These are phyloP conservation scores for Neoitamus cyanurus DNA, from an alignment of 2,888 invertebrate species.

Conservation along the genomic window DNA sequence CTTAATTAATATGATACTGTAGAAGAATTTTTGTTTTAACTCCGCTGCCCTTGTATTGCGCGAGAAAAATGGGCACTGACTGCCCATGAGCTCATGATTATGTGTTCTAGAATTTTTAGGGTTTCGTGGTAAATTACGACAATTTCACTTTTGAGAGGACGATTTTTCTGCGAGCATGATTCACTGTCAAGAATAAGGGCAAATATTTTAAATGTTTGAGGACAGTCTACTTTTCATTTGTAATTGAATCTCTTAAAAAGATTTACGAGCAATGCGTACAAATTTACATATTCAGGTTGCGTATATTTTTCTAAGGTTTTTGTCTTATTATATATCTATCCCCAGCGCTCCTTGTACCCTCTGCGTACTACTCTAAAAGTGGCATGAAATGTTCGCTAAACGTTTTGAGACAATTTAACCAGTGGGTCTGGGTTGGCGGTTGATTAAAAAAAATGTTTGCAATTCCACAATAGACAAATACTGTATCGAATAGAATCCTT, in stretches of 20 bases:
- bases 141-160: background rate
- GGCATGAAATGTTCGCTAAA: no score
- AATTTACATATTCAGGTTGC: background rate
- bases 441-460: no score
- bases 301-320: background rate
- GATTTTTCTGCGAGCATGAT: background rate
- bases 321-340: no score
- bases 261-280: background rate
- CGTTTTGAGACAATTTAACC: no score
- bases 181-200: background rate
- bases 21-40: background rate
- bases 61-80: background rate
- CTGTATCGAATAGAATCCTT: no score
- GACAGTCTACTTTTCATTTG: background rate
- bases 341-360: no score
- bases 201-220: background rate
- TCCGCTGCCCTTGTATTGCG: background rate
- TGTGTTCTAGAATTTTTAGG: background rate
- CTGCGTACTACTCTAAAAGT: background rate
- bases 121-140: background rate
- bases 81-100: background rate
- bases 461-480: no score
- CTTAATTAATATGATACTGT: background rate
- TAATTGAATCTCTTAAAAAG: background rate
- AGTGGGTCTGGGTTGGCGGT: no score